Conservation (phyloP, 2,888 invertebrate genomes). For the Drosophila yooni region DNA sequence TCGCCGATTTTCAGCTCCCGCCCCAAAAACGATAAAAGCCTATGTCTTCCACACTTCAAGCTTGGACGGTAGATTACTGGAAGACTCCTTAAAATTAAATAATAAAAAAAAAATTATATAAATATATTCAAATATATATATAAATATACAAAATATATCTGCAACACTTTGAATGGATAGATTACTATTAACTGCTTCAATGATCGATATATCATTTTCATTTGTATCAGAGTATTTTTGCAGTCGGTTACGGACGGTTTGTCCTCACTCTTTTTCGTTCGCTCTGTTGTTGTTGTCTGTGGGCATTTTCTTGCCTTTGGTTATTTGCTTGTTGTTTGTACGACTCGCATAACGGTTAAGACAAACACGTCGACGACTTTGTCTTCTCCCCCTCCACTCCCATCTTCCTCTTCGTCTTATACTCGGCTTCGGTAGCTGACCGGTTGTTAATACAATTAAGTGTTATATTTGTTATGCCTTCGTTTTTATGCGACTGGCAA, state of each 20-base stretch:
- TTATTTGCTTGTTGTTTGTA: constrained; percentile 55
- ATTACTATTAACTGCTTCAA: background rate
- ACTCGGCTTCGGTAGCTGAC: constrained; percentile 18
- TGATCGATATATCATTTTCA: background rate
- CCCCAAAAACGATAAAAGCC: background rate
- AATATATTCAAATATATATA: no score
- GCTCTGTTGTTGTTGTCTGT: constrained; percentile 25
- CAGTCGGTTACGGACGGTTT: background rate
- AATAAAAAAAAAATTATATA: no score
- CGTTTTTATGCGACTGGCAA: constrained; percentile 66
- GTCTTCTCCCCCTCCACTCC: background rate
- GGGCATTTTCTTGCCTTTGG: constrained; percentile 44
- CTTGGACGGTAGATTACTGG: background rate
- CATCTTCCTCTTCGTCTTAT: background rate
- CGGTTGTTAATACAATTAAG: constrained; percentile 76
- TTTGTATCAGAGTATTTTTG: background rate
- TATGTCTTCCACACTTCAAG: background rate
- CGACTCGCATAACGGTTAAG: constrained; percentile 45
- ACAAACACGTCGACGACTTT: constrained; percentile 40
- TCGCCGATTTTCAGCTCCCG: no score
- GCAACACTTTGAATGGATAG: background rate
- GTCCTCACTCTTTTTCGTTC: background rate
- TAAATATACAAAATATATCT: background rate
- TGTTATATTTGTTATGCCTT: constrained; percentile 72
- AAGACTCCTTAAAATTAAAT: no score